phyloP scores from a whole-genome alignment of 2,113 vertebrate species.

The Origma solitaria region DNA sequence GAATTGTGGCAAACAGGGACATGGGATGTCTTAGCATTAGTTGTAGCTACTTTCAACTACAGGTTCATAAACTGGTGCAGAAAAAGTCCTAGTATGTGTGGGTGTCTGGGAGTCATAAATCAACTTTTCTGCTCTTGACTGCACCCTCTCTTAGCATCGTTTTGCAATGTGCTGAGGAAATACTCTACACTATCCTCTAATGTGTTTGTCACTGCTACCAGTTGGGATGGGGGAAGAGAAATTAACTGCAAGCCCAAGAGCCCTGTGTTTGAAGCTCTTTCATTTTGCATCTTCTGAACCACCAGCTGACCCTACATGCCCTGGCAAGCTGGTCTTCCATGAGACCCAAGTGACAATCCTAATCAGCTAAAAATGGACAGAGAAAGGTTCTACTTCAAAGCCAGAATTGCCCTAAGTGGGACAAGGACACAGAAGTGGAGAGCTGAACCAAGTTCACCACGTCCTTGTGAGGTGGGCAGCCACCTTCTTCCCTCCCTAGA shows the following conservation, averaged over 20 bases:
- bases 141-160: background rate
- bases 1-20: background rate
- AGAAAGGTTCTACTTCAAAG: too few relatives aligned
- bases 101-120: background rate
- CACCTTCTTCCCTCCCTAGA: background rate
- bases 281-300: background rate
- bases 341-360: background rate
- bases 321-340: background rate
- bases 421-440: background rate
- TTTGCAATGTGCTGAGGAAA: background rate
- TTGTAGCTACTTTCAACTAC: background rate
- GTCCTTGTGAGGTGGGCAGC: background rate
- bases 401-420: too few relatives aligned
- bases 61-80: background rate
- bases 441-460: background rate
- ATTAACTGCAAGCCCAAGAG: background rate
- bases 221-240: background rate
- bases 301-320: background rate
- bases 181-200: background rate
- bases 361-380: background rate
- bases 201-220: background rate
- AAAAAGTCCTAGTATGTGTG: background rate
- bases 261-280: background rate
- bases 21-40: background rate
- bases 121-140: background rate